Base-by-base conservation (phyloP, 23 tunicate genomes). In the Trididemnum nubilum region DNA sequence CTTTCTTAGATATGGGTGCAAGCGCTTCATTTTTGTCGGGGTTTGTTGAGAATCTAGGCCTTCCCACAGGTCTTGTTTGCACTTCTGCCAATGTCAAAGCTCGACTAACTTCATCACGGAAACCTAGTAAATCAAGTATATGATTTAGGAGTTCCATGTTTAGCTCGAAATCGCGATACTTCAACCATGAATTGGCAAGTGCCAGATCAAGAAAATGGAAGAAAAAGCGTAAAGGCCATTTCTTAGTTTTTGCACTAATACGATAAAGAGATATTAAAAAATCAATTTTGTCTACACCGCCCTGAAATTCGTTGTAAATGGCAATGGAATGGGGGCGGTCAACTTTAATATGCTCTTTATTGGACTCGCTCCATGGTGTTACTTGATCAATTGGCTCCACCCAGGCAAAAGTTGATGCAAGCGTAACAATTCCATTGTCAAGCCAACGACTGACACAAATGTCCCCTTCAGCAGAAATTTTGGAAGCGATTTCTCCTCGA, bases 131-230 rank as follows among this genome's bases (percentile, higher is more conserved):
- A 22, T 61, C 69, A 15, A 61, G 19, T 4, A 22, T 15, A 24
- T 22, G 27, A 4, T 61, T 61, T 12, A 19, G 57, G 22, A 4
- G 15, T 19, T 24, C 69, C 4, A 9, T n/a, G 15, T 61, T 25
- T 5, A n/a, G 19, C 24, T 61, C 69, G 15, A 9, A 22, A 15
- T 61, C 69, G 24, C 69, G 69, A 69, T 69, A 69, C 74, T 27
- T 2, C 38, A 69, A 33, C 74, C 74, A 69, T 5, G 74, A 69
- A 30, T 31, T 69, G 37, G n/a, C 74, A 27, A 33, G 12, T 30
- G 74, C 74, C 74, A 69, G 7, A n/a, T 69, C 74, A 28, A 69
- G 9, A 69, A 69, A 69, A 33, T 69, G 74, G 32, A 69, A 69
- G 12, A 69, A 5, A 7, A 69, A 15, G 38, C 74, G 74, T 27